Evolutionary conservation across 2,888 invertebrate species (phyloP).

Genomic region (Pachymerium ferrugineum): DNA sequence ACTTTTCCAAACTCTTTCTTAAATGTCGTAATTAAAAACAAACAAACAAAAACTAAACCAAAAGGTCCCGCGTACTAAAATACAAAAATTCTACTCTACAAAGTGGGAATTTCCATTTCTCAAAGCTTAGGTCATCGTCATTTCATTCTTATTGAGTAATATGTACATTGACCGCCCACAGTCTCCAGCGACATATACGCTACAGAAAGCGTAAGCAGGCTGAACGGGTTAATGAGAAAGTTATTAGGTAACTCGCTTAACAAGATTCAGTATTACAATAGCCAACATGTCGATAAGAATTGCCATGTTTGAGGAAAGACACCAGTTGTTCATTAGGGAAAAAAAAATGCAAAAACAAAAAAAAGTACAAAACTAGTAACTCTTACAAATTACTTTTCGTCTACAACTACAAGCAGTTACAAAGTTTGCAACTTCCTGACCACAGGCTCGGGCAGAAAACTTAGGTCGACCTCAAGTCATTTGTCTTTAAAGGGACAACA

Average conservation of each 20-base stretch:
- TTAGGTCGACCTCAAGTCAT: conserved; percentile 13
- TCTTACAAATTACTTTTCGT: neutral
- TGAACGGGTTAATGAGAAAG: neutral
- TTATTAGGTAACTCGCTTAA: neutral
- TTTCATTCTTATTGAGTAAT: neutral
- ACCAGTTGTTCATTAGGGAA: no score
- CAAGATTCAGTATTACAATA: neutral
- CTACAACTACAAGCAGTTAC: neutral
- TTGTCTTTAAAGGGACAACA: conserved; percentile 8
- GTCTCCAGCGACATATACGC: neutral
- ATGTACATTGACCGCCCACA: neutral
- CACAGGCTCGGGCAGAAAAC: neutral
- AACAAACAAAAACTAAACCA: no score
- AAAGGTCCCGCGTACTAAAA: no score
- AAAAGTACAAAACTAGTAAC: neutral
- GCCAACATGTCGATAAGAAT: neutral
- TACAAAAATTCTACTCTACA: neutral
- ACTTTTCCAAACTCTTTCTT: no score
- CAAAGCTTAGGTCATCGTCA: neutral
- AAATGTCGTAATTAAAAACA: no score
- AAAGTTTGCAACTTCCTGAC: conserved; percentile 8
- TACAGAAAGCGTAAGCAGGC: neutral
- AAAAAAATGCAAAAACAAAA: neutral
- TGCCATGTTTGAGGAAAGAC: neutral
- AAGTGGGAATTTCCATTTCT: neutral